Base-by-base conservation (phyloP, 2,888 invertebrate species). In the Tholera decimalis region DNA sequence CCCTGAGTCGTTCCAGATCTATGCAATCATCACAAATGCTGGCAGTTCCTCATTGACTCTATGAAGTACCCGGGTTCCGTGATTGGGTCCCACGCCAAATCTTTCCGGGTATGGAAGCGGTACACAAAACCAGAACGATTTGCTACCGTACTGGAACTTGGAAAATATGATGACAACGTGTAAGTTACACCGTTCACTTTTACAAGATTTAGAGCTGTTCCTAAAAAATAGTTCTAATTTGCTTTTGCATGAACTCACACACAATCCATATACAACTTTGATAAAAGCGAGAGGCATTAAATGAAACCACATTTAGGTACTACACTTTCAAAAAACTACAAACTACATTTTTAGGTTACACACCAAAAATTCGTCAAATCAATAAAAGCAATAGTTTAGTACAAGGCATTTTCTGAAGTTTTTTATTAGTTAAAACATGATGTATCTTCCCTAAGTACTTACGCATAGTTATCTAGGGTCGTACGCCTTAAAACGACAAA, bases 21-120 rank as follows among this genome's bases (percentile, higher is more conserved):
- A 61, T 95, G 95, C 76, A 92, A 85, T 64, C 95, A 95, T 73
- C 88, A 95, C 63, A 85, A 91, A 70, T 83, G 90, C 60, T 94
- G 94, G 94, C 75, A 91, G 69, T 82, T 89, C 8, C 77, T 89
- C 11, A 59, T 88, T 1, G 93, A 94, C 43, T 80, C 92, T 4
- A 39, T 93, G 20, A 86, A 85, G 60, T 71, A 88, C 59, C 93
- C 92, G 1, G 90, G 89, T 0, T 83, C 88, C 4, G 13, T 95
- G 8, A 60, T 94, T 24, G 95, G 91, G 0, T 88, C 87, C 55
- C 74, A 89, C 50, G 94, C 94, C 0, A 89, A 81, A 61, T 92
- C 86, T 64, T 93, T 87, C 53, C 89, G 86, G 62, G 72, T 51
- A 3, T 95, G 95, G 95, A 94, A 93, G 68, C 91, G 86, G 50